Conservation (phyloP, 2,113 vertebrate species). For the Anguilla rostrata region DNA sequence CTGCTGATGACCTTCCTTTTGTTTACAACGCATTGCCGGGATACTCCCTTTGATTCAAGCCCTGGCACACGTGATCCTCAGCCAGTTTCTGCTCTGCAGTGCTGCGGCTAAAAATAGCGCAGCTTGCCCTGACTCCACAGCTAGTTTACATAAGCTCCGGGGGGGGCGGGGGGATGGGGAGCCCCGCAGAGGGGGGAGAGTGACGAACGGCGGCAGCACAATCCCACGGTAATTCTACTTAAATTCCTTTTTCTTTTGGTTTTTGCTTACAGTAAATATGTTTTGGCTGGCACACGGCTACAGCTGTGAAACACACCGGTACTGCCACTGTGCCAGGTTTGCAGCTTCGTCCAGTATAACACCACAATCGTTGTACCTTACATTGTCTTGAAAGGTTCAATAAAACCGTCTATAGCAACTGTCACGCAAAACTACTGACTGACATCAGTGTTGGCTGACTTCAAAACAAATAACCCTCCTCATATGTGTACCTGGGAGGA, state of each 20-base stretch:
- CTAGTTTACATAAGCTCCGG: conserved; percentile 72
- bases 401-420: no score
- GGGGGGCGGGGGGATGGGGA: conserved; percentile 49
- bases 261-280: background rate
- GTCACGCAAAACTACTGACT: no score
- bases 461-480: no score
- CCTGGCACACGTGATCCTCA: conserved; percentile 56
- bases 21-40: conserved; percentile 70
- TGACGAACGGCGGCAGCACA: conserved; percentile 36
- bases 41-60: conserved; percentile 71
- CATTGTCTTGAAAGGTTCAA: no score
- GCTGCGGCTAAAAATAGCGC: conserved; percentile 73
- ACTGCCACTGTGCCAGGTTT: no score
- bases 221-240: background rate
- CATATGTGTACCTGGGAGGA: no score
- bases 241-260: background rate
- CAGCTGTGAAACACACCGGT: background rate
- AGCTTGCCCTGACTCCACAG: conserved; percentile 68
- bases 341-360: no score
- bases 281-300: background rate
- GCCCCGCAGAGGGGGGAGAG: conserved; percentile 46
- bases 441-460: no score
- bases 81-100: conserved; percentile 69
- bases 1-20: conserved; percentile 62
- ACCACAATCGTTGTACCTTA: no score